These are phyloP conservation scores for Protobothrops flavoviridis DNA, from an alignment of 2,113 vertebrate species.

Conservation along the genomic window DNA sequence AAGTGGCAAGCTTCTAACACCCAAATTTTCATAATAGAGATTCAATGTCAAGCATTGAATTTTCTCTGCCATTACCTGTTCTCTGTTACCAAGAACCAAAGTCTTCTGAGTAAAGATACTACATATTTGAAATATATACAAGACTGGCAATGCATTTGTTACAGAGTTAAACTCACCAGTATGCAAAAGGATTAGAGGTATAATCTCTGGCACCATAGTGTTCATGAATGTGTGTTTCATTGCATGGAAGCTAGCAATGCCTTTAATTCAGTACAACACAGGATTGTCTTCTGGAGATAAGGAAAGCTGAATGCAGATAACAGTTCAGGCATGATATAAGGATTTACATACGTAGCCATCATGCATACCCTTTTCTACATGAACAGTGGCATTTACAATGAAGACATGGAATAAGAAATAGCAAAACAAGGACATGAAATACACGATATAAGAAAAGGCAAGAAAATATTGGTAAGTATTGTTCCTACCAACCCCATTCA, in stretches of 20 bases:
- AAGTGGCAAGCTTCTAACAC: background rate
- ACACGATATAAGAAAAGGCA: background rate
- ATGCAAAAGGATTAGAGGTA: background rate
- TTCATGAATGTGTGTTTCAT: background rate
- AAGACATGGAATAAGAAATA: background rate
- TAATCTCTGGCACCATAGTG: background rate
- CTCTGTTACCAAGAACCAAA: background rate
- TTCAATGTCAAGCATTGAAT: background rate
- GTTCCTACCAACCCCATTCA: background rate
- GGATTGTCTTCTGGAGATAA: background rate
- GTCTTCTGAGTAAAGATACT: background rate
- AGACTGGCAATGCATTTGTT: background rate
- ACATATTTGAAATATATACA: background rate
- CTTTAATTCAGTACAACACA: background rate
- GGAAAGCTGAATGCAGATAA: background rate
- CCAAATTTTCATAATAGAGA: background rate
- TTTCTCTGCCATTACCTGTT: background rate
- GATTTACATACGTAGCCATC: background rate
- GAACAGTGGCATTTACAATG: background rate
- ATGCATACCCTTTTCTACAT: background rate
- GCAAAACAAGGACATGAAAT: background rate
- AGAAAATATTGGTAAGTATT: background rate
- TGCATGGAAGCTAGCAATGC: background rate
- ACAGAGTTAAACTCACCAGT: background rate
- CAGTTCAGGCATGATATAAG: background rate